Evolutionary conservation across 2,797 vertebrate genomes (phyloP).

Genomic region (Hirundo rustica): DNA sequence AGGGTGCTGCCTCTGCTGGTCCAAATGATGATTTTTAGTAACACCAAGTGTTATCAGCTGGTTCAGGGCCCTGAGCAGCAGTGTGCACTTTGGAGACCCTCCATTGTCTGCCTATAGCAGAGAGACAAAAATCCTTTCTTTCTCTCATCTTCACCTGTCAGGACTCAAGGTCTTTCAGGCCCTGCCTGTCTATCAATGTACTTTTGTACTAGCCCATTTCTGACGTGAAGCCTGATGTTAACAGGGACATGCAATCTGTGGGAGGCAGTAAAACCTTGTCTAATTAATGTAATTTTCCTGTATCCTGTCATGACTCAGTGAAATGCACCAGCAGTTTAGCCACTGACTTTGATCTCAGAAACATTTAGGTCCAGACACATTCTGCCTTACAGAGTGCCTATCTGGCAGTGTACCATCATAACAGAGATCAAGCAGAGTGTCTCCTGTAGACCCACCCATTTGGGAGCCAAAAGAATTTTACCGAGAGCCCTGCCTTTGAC

Average conservation of each 20-base stretch:
- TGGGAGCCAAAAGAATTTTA: background rate
- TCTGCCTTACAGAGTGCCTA: background rate
- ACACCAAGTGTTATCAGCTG: background rate
- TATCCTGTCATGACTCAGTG: background rate
- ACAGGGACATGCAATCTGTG: background rate
- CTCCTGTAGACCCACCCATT: background rate
- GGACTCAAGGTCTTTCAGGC: background rate
- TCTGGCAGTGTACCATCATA: background rate
- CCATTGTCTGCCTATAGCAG: background rate
- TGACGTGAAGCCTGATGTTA: background rate
- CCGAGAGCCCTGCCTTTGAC: background rate
- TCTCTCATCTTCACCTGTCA: background rate
- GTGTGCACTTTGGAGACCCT: background rate
- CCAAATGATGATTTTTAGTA: background rate
- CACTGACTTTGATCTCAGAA: background rate
- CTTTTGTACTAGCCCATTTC: background rate
- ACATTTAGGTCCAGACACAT: background rate
- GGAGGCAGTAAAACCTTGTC: background rate
- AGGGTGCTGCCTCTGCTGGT: background rate
- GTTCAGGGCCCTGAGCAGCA: background rate
- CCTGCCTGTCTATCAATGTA: background rate
- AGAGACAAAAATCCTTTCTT: background rate
- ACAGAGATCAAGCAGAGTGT: background rate
- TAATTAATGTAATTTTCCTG: background rate
- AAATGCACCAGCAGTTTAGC: background rate